Evolutionary conservation across 2,888 invertebrate species (phyloP), one percentile per base, ranked within the genome.

Genomic region (Cataglyphis albicans): DNA sequence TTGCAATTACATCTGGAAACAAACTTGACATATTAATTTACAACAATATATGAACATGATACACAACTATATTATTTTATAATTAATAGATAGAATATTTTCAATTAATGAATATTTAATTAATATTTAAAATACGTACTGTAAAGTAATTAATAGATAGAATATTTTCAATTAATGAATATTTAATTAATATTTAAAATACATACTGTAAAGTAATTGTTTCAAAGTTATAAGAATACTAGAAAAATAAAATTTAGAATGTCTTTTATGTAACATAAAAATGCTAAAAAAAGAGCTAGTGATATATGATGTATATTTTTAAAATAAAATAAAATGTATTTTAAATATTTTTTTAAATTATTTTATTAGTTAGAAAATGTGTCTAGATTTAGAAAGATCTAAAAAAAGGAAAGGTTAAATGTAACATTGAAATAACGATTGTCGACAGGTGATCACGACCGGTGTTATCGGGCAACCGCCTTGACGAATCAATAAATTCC

Each of bases 401-500:
- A 15, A 41, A 64, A 21, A 32, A 32, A 32, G 3, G 12, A 41
- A 6, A 21, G 12, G 3, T 29, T 18, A 29, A 55, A 61, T 44
- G 15, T 57, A 80, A 84, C 57, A 44, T 32, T 76, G 4, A 21
- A 48, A 25, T 48, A 52, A 72, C 41, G 35, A 83, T 81, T 84
- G 86, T 85, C 81, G 67, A 80, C 74, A 85, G 80, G 80, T 65
- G 68, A 59, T 25, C 38, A 41, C 15, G 25, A 65, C 63, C 38
- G 18, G 48, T 38, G 57, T 74, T 76, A 68, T 41, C 75, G 44
- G 25, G 10, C 25, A 64, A 55, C 25, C 76, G 65, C 70, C 64
- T 81, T 68, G 32, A 67, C 73, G 81, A 85, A 88, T 82, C 82
- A 70, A 73, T 61, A 81, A 73, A 82, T 83, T 83, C 78, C 35